Evolutionary conservation across 2,888 invertebrate genomes (phyloP).

Genomic region (Xylocampa areola): DNA sequence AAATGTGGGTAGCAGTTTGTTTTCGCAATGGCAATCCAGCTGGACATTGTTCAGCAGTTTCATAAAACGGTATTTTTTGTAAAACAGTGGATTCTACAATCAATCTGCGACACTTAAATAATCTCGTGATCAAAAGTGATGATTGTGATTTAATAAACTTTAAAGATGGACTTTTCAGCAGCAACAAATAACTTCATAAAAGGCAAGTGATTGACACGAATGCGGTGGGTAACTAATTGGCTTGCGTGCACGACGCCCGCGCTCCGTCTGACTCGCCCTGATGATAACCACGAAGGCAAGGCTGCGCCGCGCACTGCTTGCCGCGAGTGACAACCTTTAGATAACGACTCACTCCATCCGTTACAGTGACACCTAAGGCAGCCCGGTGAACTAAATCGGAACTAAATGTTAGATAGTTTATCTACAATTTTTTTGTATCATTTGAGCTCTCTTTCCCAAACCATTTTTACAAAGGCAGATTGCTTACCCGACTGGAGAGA

Average conservation of each 20-base stretch:
- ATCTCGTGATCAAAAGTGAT: slow-evolving; percentile 3
- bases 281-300: slow-evolving; percentile 71
- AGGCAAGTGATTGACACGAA: slow-evolving; percentile 61
- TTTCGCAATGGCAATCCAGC: too few relatives aligned
- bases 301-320: slow-evolving; percentile 54
- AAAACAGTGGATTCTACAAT: too few relatives aligned
- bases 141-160: slow-evolving; percentile 30
- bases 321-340: slow-evolving; percentile 76
- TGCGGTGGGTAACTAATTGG: slow-evolving; percentile 71
- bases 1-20: too few relatives aligned
- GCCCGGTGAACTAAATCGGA: slow-evolving; percentile 33
- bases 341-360: slow-evolving; percentile 73
- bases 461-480: too few relatives aligned
- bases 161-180: slow-evolving; percentile 8
- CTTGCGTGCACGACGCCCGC: slow-evolving; percentile 94
- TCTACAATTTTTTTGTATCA: background rate
- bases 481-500: too few relatives aligned
- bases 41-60: too few relatives aligned
- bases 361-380: slow-evolving; percentile 29
- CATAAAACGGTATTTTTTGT: too few relatives aligned
- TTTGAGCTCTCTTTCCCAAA: background rate
- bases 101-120: too few relatives aligned
- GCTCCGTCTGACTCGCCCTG: slow-evolving; percentile 73
- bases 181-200: slow-evolving; percentile 41
- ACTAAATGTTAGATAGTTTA: slow-evolving; percentile 8